A percentile compares a stretch with the other conserved stretches of the same genome.
Conservation (phyloP, 2,888 invertebrate species). For the Campoplex capitator region DNA sequence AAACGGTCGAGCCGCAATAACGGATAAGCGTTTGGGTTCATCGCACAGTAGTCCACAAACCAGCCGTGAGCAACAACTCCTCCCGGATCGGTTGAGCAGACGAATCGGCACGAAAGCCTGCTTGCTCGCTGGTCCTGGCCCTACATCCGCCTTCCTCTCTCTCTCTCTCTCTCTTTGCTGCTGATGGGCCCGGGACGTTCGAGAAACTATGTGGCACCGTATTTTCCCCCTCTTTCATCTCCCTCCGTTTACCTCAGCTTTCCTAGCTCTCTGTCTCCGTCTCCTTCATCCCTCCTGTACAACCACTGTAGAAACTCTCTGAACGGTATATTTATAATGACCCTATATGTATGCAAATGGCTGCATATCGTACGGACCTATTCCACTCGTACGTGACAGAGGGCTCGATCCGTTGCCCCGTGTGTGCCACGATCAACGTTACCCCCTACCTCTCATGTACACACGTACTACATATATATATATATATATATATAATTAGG, state of each 20-base stretch:
- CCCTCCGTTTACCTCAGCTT: slow-evolving; percentile 30
- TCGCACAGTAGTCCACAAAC: slow-evolving; percentile 77
- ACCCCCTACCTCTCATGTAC: slow-evolving; percentile 45
- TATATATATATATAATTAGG: background rate
- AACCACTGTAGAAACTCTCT: slow-evolving; percentile 64
- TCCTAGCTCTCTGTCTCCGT: background rate
- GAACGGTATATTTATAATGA: slow-evolving; percentile 83
- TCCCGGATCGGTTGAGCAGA: slow-evolving; percentile 51
- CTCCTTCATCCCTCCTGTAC: slow-evolving; percentile 21
- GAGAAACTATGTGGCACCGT: slow-evolving; percentile 75
- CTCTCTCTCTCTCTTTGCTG: slow-evolving; percentile 57
- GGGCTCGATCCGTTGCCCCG: slow-evolving; percentile 74
- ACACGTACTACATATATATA: background rate
- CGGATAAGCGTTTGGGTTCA: slow-evolving; percentile 83
- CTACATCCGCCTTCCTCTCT: slow-evolving; percentile 6
- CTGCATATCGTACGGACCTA: slow-evolving; percentile 83
- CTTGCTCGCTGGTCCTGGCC: slow-evolving; percentile 40
- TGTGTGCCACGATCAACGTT: slow-evolving; percentile 59
- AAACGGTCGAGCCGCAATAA: slow-evolving; percentile 76
- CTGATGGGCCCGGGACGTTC: slow-evolving; percentile 80
- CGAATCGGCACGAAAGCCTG: slow-evolving; percentile 33
- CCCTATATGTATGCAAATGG: slow-evolving; percentile 85
- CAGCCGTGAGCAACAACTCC: slow-evolving; percentile 23
- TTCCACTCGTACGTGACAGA: slow-evolving; percentile 82
- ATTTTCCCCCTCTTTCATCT: background rate